Conservation (phyloP, 2,888 invertebrate genomes). For the Ernsta delagoae region DNA sequence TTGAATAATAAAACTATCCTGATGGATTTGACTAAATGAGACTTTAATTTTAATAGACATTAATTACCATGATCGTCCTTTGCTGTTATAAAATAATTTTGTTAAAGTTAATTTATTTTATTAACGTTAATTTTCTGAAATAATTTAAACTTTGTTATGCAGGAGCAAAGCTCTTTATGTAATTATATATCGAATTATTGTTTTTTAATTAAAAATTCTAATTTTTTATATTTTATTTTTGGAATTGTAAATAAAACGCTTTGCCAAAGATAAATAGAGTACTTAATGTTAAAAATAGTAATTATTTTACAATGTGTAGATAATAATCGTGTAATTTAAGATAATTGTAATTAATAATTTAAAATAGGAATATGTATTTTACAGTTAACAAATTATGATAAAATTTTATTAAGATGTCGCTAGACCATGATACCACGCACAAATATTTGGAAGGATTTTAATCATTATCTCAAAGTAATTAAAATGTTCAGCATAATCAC, state of each 20-base stretch:
- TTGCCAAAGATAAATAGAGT: conserved; percentile 70
- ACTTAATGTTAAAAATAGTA: conserved; percentile 57
- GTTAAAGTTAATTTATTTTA: conserved; percentile 44
- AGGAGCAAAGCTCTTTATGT: conserved; percentile 22
- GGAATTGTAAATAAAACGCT: conserved; percentile 67
- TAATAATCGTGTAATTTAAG: conserved; percentile 16
- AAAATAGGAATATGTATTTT: conserved; percentile 35
- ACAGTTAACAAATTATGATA: conserved; percentile 43
- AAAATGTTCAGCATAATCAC: not conserved
- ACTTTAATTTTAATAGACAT: conserved; percentile 37
- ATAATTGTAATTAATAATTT: conserved; percentile 38
- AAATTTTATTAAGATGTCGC: conserved; percentile 43
- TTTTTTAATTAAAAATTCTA: conserved; percentile 8
- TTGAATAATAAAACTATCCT: conserved; percentile 30
- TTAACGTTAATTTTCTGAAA: conserved; percentile 39
- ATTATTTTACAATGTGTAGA: conserved; percentile 46
- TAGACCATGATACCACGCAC: conserved; percentile 58
- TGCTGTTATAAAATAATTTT: not conserved
- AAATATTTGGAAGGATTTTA: conserved; percentile 55
- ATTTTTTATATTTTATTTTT: conserved; percentile 29
- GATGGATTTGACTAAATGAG: conserved; percentile 50
- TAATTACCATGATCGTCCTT: not conserved
- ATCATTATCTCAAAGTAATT: conserved; percentile 37
- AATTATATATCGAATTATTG: too few relatives aligned
- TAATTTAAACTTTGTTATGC: conserved; percentile 33